Evolutionary conservation across 1,140 invertebrate species (phyloP).

Genomic region (Tetramorium parvispinum): DNA sequence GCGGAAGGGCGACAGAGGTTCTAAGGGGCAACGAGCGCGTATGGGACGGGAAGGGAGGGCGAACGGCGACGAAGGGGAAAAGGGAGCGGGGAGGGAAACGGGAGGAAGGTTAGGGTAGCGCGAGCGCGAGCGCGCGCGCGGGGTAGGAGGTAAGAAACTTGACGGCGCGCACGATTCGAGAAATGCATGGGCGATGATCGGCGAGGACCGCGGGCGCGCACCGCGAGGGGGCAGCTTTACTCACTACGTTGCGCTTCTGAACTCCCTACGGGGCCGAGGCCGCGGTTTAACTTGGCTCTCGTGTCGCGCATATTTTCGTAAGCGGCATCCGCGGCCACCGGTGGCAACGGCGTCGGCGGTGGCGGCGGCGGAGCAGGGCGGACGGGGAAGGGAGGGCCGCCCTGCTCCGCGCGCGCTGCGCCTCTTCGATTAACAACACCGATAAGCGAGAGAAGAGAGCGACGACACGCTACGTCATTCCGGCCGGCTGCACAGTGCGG

Average conservation of each 20-base stretch:
- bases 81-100: slow-evolving; percentile 49
- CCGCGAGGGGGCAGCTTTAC: slow-evolving; percentile 75
- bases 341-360: background rate
- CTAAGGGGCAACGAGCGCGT: slow-evolving; percentile 38
- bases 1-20: slow-evolving; percentile 59
- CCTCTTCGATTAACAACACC: slow-evolving; percentile 60
- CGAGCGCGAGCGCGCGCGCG: slow-evolving; percentile 35
- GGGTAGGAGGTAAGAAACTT: slow-evolving; percentile 70
- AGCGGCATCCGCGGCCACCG: slow-evolving; percentile 27
- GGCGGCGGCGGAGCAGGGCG: background rate
- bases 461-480: slow-evolving; percentile 69
- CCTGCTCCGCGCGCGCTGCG: slow-evolving; percentile 1
- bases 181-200: slow-evolving; percentile 68
- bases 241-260: slow-evolving; percentile 71
- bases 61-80: slow-evolving; percentile 1
- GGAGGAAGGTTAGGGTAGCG: slow-evolving; percentile 24
- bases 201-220: slow-evolving; percentile 65
- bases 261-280: slow-evolving; percentile 58
- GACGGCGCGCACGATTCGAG: slow-evolving; percentile 67
- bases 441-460: slow-evolving; percentile 62
- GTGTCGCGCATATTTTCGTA: slow-evolving; percentile 66
- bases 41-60: slow-evolving; percentile 52
- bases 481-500: background rate
- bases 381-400: slow-evolving; percentile 4
- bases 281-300: slow-evolving; percentile 59